Percentiles rank a stretch among this genome's conserved stretches.
These are phyloP conservation scores for Phengaris alcon DNA, from an alignment of 2,888 invertebrate genomes.

Conservation along the genomic window DNA sequence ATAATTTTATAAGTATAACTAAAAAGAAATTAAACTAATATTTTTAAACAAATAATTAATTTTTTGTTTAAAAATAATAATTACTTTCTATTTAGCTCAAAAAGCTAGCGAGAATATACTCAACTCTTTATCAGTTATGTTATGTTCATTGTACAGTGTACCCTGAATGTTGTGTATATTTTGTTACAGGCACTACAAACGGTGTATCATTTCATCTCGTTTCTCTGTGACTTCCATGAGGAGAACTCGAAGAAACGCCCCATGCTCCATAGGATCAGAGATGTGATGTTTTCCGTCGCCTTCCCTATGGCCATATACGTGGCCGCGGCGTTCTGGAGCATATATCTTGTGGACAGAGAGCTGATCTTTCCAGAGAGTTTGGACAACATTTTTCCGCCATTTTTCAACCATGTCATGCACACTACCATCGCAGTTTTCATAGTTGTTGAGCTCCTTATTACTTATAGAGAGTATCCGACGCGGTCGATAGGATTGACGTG, in stretches of 20 bases:
- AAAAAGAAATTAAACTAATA: too few species aligned
- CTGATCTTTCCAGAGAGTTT: conserved; percentile 90
- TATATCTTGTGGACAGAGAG: conserved; percentile 90
- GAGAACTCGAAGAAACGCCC: conserved; percentile 79
- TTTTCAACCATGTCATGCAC: conserved; percentile 94
- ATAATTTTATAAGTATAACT: too few species aligned
- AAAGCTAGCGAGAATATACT: too few species aligned
- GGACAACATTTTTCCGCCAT: conserved; percentile 86
- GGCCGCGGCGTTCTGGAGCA: conserved; percentile 90
- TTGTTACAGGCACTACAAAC: conserved; percentile 84
- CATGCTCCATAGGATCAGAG: conserved; percentile 82
- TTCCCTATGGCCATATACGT: conserved; percentile 90
- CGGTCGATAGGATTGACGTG: conserved; percentile 80
- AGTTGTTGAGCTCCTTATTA: conserved; percentile 84
- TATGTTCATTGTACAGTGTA: too few species aligned
- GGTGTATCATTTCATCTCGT: conserved; percentile 85
- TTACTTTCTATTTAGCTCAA: too few species aligned
- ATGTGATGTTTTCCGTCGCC: conserved; percentile 82
- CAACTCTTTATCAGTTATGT: too few species aligned
- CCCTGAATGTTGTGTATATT: neutral
- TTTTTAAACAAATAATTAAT: too few species aligned
- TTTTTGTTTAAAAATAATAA: too few species aligned
- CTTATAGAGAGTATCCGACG: conserved; percentile 86
- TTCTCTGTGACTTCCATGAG: conserved; percentile 86
- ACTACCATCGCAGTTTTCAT: conserved; percentile 89